Conservation (phyloP, 2,797 vertebrate genomes). For the Argyrosomus regius region DNA sequence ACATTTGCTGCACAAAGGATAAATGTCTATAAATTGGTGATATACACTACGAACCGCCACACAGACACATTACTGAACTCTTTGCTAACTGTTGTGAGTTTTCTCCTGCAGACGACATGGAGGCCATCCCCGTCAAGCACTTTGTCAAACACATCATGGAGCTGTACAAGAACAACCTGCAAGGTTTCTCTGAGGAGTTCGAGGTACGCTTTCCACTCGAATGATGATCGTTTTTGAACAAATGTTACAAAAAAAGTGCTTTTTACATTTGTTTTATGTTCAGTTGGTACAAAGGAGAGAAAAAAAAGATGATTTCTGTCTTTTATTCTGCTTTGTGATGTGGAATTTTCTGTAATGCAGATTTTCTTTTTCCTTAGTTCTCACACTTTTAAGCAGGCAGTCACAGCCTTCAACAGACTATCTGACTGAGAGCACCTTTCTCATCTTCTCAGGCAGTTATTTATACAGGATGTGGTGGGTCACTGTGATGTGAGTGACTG, state of each 20-base stretch:
- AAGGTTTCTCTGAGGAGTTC: constrained; percentile 97
- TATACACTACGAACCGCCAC: not conserved
- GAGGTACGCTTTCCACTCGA: constrained; percentile 84
- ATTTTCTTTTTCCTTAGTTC: too few species aligned
- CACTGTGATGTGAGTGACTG: too few species aligned
- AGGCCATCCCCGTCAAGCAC: constrained; percentile 96
- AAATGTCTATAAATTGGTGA: constrained; percentile 20
- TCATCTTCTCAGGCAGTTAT: too few species aligned
- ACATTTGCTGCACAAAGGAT: constrained; percentile 29
- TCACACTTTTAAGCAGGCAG: too few species aligned
- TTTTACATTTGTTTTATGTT: constrained; percentile 3
- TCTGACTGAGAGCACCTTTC: too few species aligned
- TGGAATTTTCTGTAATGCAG: too few species aligned
- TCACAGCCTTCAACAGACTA: too few species aligned
- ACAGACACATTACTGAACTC: not conserved
- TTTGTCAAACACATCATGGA: constrained; percentile 97
- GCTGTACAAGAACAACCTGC: constrained; percentile 96
- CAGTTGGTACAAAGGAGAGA: not conserved
- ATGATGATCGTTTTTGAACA: not conserved
- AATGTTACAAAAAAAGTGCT: not conserved
- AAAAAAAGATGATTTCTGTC: not conserved
- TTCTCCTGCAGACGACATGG: constrained; percentile 93
- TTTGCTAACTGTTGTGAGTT: constrained; percentile 24
- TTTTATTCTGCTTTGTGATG: not conserved
- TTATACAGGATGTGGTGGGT: too few species aligned